Evolutionary conservation across 2,797 vertebrate genomes (phyloP), one percentile per base, ranked within the genome.

Genomic region (Hydrocynus forskahlii): DNA sequence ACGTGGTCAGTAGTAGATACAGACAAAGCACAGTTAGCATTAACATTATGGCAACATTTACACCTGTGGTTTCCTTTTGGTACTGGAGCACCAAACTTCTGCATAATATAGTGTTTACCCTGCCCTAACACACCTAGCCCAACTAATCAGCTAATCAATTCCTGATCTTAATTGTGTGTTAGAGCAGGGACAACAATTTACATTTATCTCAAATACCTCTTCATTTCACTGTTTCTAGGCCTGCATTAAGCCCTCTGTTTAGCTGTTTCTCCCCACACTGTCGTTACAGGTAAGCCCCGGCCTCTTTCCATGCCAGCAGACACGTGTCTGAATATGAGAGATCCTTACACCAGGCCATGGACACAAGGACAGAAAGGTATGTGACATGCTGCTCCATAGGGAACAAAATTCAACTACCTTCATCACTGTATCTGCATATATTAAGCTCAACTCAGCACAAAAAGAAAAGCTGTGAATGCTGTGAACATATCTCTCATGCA

Each of bases 221-320:
- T 29, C 29, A 29, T 29, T 1, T 29, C 29, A 29, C 29, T 29
- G 43, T 12, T 63, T 63, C 4, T 60, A 62, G 9, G 23, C n/a
- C 21, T 45, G 66, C 50, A 21, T 23, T 52, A 50, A 52, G 23
- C 23, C 7, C 52, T 55, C 2, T 55, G 25, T 55, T 69, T 0
- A 38, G 10, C 48, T 0, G 1, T 4, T 16, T 14, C 21, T 55
- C 3, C 1, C 10, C 13, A 45, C n/a, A n/a, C 9, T 45, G n/a
- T 25, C 25, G 10, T 43, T 60, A 16, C 87, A 99, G 97, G 95
- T 87, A 98, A 96, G 90, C 95, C 96, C 71, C 95, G 97, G 35
- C 97, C 97, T 2, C 86, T 98, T 80, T 99, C 97, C 81, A 97
- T 99, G 97, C 97, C 97, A 7, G 95, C 94, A 1, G 96, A 97